A percentile compares a stretch with the other conserved stretches of the same genome.
Evolutionary conservation across 2,797 vertebrate genomes (phyloP).

Genomic region (Rachycentron canadum): DNA sequence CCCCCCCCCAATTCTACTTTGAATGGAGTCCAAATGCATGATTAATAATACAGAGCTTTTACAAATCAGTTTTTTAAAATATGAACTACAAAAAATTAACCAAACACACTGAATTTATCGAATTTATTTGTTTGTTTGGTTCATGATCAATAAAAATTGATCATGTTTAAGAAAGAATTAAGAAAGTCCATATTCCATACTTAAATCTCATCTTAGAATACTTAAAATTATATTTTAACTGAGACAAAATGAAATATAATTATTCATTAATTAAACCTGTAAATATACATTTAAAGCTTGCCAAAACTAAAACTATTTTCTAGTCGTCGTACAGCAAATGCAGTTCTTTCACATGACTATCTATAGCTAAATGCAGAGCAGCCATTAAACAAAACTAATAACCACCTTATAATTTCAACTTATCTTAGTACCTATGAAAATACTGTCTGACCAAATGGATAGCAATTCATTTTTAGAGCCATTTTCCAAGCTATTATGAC

Average conservation of each 20-base stretch:
- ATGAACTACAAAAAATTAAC: not conserved
- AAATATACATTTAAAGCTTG: not conserved
- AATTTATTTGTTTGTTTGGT: not conserved
- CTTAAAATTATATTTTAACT: not conserved
- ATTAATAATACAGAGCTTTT: not conserved
- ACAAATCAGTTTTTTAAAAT: not conserved
- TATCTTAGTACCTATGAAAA: slow-evolving; percentile 21
- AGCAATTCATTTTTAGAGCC: slow-evolving; percentile 12
- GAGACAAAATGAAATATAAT: not conserved
- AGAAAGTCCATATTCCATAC: too few relatives aligned
- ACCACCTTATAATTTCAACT: slow-evolving; percentile 22
- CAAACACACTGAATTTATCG: not conserved
- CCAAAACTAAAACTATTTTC: not conserved
- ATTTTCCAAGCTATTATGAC: slow-evolving; percentile 32
- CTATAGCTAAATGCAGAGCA: not conserved
- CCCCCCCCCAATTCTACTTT: not conserved
- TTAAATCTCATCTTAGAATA: not conserved
- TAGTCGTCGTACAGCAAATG: not conserved
- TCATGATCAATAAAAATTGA: not conserved
- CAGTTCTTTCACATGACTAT: not conserved
- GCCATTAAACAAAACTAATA: slow-evolving; percentile 5
- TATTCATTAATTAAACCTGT: too few relatives aligned
- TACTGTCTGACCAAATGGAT: slow-evolving; percentile 32
- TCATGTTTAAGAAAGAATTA: too few relatives aligned
- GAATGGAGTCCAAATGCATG: not conserved